Base-by-base conservation (phyloP, 2,797 vertebrate genomes). In the Dendrocincla fuliginosa region DNA sequence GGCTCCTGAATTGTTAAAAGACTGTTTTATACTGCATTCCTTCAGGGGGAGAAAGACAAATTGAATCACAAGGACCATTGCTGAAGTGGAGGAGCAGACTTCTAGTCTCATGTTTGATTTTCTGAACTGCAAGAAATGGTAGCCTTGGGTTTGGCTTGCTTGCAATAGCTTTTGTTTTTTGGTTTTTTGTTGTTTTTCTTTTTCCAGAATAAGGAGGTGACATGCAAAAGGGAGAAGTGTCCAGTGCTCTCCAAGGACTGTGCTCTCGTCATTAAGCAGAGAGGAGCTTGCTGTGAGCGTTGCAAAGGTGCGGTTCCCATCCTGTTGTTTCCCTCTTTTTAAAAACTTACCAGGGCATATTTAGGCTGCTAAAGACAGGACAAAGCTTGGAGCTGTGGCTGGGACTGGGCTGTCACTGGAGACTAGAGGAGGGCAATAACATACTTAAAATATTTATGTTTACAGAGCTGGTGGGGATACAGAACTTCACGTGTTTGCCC, bases 191-290 rank as follows among this genome's bases (percentile, higher is more conserved):
- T 44, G 42, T 44, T 44, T 44, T 94, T 20, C 84, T 47, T 39
- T 59, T 52, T 13, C 64, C 96, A 99, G 99, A 99, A 99, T 35
- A 99, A 99, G 90, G 99, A 99, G 96, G 99, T 99, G 42, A 99
- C 99, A 67, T 99, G 99, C 94, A 99, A 98, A 87, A 98, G 99
- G 97, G 99, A 99, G 97, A 99, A 99, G 94, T 99, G 99, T 92
- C 99, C 98, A 0, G 95, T 97, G 68, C 98, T 99, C 59, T 98
- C 98, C 8, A 98, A 99, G 59, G 99, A 99, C 96, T 99, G 99
- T 49, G 99, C 99, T 44, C 98, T 99, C 89, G 98, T 99, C 96
- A 97, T 99, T 95, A 99, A 99, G 93, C 99, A 99, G 97, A 98
- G 98, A 7, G 99, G 99, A 84, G 98, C 99, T 96, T 99, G 99